Percentiles rank a stretch among this genome's conserved stretches.
Conservation (phyloP, 1,140 invertebrate genomes). For the Heliothis subflexa region DNA sequence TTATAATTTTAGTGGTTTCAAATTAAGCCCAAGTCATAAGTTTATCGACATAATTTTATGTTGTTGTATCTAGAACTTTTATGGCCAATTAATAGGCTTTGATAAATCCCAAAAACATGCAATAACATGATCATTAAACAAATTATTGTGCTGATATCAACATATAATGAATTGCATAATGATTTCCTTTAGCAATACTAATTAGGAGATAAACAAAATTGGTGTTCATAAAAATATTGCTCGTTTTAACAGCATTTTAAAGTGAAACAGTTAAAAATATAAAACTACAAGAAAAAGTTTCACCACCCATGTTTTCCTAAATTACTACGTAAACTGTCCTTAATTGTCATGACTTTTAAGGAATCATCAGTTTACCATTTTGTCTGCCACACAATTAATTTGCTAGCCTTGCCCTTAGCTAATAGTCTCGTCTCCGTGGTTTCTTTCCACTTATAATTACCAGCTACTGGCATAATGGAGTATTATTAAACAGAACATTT, state of each 20-base stretch:
- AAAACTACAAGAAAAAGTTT: neutral
- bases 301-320: neutral
- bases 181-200: neutral
- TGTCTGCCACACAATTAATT: constrained; percentile 28
- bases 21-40: constrained; percentile 15
- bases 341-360: constrained; percentile 21
- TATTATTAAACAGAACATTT: constrained; percentile 50
- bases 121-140: constrained; percentile 41
- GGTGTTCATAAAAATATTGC: neutral
- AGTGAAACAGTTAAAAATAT: neutral
- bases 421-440: constrained; percentile 23
- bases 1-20: neutral
- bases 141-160: constrained; percentile 2
- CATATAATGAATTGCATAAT: constrained; percentile 28
- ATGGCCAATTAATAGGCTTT: constrained; percentile 33
- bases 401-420: constrained; percentile 29
- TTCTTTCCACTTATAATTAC: constrained; percentile 49
- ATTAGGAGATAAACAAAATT: neutral
- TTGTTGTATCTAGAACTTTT: constrained; percentile 23
- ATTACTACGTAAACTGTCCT: neutral
- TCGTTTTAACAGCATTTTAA: neutral
- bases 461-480: constrained; percentile 43
- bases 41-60: constrained; percentile 17
- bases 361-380: constrained; percentile 19
- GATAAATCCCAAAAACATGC: constrained; percentile 27